Evolutionary conservation across 2,888 invertebrate genomes (phyloP), one percentile per base, ranked within the genome.

Genomic region (Leptinotarsa rubiginosa): DNA sequence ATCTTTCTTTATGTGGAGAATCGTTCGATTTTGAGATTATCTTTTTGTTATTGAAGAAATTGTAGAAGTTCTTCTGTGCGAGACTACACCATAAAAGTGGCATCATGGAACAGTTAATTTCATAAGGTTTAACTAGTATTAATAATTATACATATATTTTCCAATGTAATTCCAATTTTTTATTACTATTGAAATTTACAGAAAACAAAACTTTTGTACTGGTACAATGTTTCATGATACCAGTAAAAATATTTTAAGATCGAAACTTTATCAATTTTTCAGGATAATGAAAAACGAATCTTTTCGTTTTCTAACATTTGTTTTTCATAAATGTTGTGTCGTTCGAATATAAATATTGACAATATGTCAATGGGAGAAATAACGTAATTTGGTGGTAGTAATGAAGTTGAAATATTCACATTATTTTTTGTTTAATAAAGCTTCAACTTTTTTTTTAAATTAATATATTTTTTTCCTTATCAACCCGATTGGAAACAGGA

Each of bases 41-140:
- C 22, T 59, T 59, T 59, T 25, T 52, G 12, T 18, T 52, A 52
- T 52, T 52, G 52, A 52, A 52, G 52, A 52, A 52, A 18, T 52
- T 12, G 52, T 52, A 52, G 10, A 52, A 52, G 4, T 52, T 18
- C 16, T 52, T 18, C 18, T 20, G 52, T 52, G 12, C 5, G 16
- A 18, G 52, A 52, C 12, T 18, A 7, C 18, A 18, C 12, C 18
- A 18, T 18, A 18, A 52, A 52, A 52, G n/a, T 18, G 52, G 52
- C 52, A 52, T 52, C 52, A 52, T 52, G 18, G 13, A 52, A 52
- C 52, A 18, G 52, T 52, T 52, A 18, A 52, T 52, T 52, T 18
- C 12, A 18, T 12, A 18, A 52, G 18, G 52, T n/a, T 18, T 18
- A 52, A 52, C 18, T 52, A 52, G 2, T 52, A 18, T 52, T 18